Conservation (phyloP, 30 jellyfish, hydroid and myxozoan genomes). For the Sanderia malayensis region DNA sequence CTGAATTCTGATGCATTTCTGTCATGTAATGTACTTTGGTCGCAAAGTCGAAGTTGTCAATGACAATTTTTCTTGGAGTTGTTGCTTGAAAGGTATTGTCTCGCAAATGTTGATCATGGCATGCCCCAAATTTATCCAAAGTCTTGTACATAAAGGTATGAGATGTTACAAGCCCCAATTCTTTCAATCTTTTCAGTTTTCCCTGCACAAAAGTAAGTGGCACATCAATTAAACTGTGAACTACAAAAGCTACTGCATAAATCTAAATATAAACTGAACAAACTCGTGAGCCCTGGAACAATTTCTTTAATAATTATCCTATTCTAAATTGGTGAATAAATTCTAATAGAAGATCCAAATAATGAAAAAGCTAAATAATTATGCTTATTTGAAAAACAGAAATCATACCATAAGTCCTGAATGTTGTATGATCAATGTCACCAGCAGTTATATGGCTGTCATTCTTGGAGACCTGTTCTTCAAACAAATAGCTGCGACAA, state of each 20-base stretch:
- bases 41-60: slow-evolving; percentile 18
- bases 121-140: neutral
- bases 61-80: neutral
- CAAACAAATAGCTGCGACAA: slow-evolving; percentile 1
- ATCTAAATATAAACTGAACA: too few species aligned
- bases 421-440: slow-evolving; percentile 8
- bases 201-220: neutral
- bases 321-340: too few species aligned
- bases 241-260: too few species aligned
- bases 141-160: neutral
- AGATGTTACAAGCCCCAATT: neutral
- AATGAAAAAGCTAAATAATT: too few species aligned
- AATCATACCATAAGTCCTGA: neutral
- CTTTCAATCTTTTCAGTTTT: neutral
- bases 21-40: slow-evolving; percentile 28
- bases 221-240: too few species aligned
- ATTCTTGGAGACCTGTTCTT: slow-evolving; percentile 16
- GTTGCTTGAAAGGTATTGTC: neutral
- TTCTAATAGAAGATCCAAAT: too few species aligned
- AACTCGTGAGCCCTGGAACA: too few species aligned
- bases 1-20: slow-evolving; percentile 33
- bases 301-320: too few species aligned
- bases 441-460: slow-evolving; percentile 8
- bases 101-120: neutral
- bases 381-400: too few species aligned